Conservation (phyloP, 2,113 vertebrate genomes). For the Psammodynastes pulverulentus region DNA sequence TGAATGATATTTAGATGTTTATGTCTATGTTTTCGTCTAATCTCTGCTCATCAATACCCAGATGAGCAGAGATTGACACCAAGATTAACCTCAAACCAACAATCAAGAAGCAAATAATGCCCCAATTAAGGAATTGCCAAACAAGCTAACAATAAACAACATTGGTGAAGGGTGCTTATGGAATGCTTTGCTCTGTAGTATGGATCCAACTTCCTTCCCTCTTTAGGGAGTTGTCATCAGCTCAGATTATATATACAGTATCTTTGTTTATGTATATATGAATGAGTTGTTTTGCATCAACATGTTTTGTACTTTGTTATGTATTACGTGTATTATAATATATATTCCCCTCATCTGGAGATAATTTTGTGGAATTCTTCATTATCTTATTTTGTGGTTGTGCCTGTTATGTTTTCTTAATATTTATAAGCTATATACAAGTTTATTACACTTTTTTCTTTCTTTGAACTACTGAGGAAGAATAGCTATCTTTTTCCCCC, state of each 20-base stretch:
- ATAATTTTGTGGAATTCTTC: not conserved
- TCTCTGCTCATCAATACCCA: not conserved
- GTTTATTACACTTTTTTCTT: not conserved
- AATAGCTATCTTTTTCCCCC: not conserved
- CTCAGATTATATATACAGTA: not conserved
- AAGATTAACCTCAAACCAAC: not conserved
- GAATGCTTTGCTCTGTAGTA: not conserved
- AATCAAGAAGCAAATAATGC: not conserved
- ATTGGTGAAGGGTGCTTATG: not conserved
- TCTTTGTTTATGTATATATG: not conserved
- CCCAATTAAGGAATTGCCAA: not conserved
- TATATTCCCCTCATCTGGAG: not conserved
- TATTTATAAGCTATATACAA: not conserved
- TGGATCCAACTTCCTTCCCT: not conserved
- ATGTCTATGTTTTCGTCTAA: not conserved
- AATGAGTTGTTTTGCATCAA: not conserved
- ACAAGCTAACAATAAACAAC: not conserved
- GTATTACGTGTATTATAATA: not conserved
- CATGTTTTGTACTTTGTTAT: not conserved
- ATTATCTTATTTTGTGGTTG: not conserved
- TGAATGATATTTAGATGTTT: not conserved
- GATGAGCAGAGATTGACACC: not conserved
- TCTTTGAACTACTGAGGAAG: not conserved
- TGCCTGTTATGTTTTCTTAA: not conserved
- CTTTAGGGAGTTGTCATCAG: not conserved